Evolutionary conservation across 1,140 invertebrate genomes (phyloP).

Genomic region (Drosophila lacteicornis): DNA sequence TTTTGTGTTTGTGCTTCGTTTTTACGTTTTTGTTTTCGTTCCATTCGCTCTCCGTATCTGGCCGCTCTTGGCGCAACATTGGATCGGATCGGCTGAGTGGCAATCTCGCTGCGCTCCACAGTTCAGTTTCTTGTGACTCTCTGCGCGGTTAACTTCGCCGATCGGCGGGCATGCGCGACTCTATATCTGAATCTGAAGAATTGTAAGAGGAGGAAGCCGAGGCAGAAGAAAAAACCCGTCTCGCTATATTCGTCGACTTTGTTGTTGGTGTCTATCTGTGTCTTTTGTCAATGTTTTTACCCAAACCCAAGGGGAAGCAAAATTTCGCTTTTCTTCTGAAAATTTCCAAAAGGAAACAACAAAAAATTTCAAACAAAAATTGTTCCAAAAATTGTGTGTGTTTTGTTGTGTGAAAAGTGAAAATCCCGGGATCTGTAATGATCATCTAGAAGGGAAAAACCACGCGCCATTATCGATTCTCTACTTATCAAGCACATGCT

Average conservation of each 20-base stretch:
- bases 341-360: slow-evolving; percentile 7
- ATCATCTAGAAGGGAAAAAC: slow-evolving; percentile 21
- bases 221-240: slow-evolving; percentile 44
- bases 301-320: slow-evolving; percentile 13
- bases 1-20: slow-evolving; percentile 25
- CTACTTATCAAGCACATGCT: slow-evolving; percentile 38
- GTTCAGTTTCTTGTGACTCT: slow-evolving; percentile 70
- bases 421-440: slow-evolving; percentile 15
- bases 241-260: slow-evolving; percentile 47
- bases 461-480: slow-evolving; percentile 24
- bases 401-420: slow-evolving; percentile 32
- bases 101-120: slow-evolving; percentile 15
- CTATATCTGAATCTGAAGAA: slow-evolving; percentile 26
- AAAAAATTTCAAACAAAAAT: slow-evolving; percentile 12
- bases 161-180: slow-evolving; percentile 45
- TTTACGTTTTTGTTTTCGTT: slow-evolving; percentile 50
- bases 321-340: slow-evolving; percentile 27
- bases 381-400: slow-evolving; percentile 23
- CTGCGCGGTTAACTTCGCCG: slow-evolving; percentile 61
- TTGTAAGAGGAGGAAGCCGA: slow-evolving; percentile 32
- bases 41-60: slow-evolving; percentile 53
- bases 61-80: slow-evolving; percentile 13
- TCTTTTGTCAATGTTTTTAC: slow-evolving; percentile 50
- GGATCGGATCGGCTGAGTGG: slow-evolving; percentile 28
- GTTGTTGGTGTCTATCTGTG: slow-evolving; percentile 49